Conservation (phyloP, 2,888 invertebrate genomes). For the Epiblema foenella region DNA sequence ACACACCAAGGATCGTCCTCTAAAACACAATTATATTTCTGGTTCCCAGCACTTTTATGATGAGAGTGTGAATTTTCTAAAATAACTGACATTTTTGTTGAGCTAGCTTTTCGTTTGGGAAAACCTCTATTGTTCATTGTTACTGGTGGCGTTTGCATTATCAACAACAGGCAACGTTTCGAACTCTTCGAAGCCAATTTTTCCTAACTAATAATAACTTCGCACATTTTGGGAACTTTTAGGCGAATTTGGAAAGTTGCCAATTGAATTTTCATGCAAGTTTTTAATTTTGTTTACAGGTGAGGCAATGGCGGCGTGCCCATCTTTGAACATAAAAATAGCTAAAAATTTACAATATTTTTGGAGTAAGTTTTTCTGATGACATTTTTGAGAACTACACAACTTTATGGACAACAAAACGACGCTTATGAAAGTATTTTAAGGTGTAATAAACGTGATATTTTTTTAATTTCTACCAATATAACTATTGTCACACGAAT, state of each 20-base stretch:
- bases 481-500: slow-evolving; percentile 38
- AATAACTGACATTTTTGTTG: background rate
- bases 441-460: slow-evolving; percentile 45
- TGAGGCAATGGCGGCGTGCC: slow-evolving; percentile 72
- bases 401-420: slow-evolving; percentile 62
- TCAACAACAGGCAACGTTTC: slow-evolving; percentile 4
- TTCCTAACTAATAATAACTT: slow-evolving; percentile 29
- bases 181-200: background rate
- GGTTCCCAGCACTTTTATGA: background rate
- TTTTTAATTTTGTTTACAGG: slow-evolving; percentile 59
- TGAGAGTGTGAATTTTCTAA: background rate
- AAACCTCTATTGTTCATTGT: background rate
- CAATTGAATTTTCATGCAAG: slow-evolving; percentile 34
- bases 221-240: slow-evolving; percentile 10
- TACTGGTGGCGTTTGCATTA: background rate
- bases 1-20: no score
- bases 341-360: slow-evolving; percentile 70
- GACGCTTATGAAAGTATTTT: slow-evolving; percentile 71
- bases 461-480: slow-evolving; percentile 43
- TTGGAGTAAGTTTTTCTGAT: slow-evolving; percentile 73
- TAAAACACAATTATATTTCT: background rate
- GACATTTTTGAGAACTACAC: slow-evolving; percentile 67
- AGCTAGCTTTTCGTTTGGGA: background rate
- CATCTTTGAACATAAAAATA: slow-evolving; percentile 61
- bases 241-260: slow-evolving; percentile 15